Percentiles rank a stretch among this genome's conserved stretches.
phyloP scores from a whole-genome alignment of 2,113 vertebrate genomes.

The Varanus salvator region DNA sequence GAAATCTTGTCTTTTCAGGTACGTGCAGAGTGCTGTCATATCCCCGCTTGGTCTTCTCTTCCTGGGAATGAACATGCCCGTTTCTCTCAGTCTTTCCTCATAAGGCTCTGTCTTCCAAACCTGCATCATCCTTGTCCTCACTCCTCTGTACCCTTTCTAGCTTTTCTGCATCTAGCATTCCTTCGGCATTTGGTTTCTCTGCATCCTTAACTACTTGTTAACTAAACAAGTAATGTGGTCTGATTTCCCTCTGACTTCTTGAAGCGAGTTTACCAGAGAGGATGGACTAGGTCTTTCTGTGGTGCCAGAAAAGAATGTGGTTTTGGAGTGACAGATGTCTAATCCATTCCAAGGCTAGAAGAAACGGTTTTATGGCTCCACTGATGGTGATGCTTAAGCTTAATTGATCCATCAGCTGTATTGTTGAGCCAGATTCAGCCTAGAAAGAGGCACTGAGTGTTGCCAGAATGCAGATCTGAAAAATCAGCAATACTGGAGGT shows the following conservation, averaged over 20 bases:
- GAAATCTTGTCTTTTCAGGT: too few species aligned
- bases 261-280: too few species aligned
- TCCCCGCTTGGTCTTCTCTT: too few species aligned
- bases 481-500: neutral
- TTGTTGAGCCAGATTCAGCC: neutral
- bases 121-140: too few species aligned
- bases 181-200: neutral
- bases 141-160: too few species aligned
- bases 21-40: too few species aligned
- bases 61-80: too few species aligned
- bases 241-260: neutral
- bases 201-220: neutral
- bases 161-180: neutral
- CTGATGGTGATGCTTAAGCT: neutral
- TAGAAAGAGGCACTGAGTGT: neutral
- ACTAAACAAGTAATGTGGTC: neutral
- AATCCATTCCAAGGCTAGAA: neutral
- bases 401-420: neutral
- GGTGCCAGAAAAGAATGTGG: neutral
- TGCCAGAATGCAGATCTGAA: neutral
- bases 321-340: neutral
- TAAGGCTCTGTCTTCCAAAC: too few species aligned
- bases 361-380: neutral
- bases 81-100: too few species aligned
- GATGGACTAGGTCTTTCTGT: neutral